A percentile compares a stretch with the other conserved stretches of the same genome.
phyloP scores from a whole-genome alignment of 2,113 vertebrate species.

The Microcebus tavaratra region DNA sequence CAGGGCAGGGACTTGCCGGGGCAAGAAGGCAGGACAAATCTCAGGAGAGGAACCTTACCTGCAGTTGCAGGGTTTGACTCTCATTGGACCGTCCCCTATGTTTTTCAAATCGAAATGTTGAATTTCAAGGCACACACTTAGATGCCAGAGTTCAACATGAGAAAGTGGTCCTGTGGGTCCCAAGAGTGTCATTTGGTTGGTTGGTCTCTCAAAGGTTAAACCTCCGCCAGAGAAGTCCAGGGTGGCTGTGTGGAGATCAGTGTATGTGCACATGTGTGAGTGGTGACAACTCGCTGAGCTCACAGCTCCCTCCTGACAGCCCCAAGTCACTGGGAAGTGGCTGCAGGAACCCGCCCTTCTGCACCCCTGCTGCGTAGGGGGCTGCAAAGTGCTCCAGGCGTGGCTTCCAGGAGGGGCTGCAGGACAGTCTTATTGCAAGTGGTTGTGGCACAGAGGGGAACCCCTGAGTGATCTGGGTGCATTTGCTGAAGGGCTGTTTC shows the following conservation, averaged over 20 bases:
- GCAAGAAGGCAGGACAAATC: conserved; percentile 68
- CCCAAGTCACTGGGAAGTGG: not conserved
- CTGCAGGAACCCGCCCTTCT: not conserved
- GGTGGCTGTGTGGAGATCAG: conserved; percentile 20
- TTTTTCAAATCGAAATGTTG: conserved; percentile 75
- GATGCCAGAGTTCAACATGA: conserved; percentile 65
- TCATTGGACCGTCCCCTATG: conserved; percentile 70
- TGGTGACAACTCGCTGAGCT: conserved; percentile 55
- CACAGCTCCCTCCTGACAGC: not conserved
- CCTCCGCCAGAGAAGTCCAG: not conserved
- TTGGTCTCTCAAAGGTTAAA: conserved; percentile 59
- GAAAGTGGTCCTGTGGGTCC: not conserved
- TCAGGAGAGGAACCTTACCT: conserved; percentile 70
- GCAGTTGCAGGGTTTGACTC: conserved; percentile 72
- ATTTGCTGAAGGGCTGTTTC: conserved; percentile 29
- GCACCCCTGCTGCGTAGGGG: not conserved
- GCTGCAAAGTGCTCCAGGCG: not conserved
- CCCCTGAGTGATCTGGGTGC: not conserved
- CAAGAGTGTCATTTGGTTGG: conserved; percentile 74
- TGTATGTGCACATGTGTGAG: not conserved
- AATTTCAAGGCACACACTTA: conserved; percentile 73
- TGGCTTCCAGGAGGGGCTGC: not conserved
- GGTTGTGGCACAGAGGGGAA: not conserved
- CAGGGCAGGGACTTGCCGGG: conserved; percentile 72
- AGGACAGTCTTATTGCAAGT: conserved; percentile 11